Evolutionary conservation across 64 coral and sea anemone genomes (phyloP).

Genomic region (Montipora sp.): DNA sequence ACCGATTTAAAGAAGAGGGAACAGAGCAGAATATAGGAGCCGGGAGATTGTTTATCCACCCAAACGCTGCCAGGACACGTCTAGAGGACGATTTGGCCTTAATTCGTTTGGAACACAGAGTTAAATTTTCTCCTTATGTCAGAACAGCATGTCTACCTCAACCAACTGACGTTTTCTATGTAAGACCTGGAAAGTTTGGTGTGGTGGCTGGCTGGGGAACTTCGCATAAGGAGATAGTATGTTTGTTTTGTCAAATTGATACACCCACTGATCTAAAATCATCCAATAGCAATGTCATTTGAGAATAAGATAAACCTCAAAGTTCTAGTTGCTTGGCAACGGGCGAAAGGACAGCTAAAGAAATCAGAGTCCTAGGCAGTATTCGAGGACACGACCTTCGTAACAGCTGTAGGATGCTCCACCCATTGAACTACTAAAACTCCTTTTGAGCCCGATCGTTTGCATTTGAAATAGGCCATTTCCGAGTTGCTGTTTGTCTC

Average conservation of each 20-base stretch:
- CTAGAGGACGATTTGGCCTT: conserved; percentile 84
- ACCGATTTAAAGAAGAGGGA: conserved; percentile 75
- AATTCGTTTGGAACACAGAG: conserved; percentile 54
- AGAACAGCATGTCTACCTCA: conserved; percentile 79
- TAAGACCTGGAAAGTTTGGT: conserved; percentile 62
- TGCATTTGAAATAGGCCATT: too few relatives aligned
- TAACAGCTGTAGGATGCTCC: too few relatives aligned
- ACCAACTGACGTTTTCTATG: conserved; percentile 51
- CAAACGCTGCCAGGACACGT: conserved; percentile 2
- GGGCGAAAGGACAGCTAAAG: too few relatives aligned
- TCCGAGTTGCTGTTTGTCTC: too few relatives aligned
- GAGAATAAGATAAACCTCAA: too few relatives aligned
- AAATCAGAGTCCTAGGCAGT: too few relatives aligned
- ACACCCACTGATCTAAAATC: too few relatives aligned
- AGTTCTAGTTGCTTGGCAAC: too few relatives aligned
- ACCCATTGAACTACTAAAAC: too few relatives aligned
- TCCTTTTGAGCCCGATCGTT: too few relatives aligned
- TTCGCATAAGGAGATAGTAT: conserved; percentile 45
- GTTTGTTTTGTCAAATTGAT: neutral
- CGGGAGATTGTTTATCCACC: conserved; percentile 59
- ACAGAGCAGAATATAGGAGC: conserved; percentile 82
- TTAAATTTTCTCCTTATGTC: conserved; percentile 87
- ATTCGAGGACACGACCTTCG: too few relatives aligned
- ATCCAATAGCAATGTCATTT: too few relatives aligned
- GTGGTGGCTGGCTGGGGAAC: conserved; percentile 94